Evolutionary conservation across 35 echinoderm and acorn worm species (phyloP).

Genomic region (Chiridota heheva): DNA sequence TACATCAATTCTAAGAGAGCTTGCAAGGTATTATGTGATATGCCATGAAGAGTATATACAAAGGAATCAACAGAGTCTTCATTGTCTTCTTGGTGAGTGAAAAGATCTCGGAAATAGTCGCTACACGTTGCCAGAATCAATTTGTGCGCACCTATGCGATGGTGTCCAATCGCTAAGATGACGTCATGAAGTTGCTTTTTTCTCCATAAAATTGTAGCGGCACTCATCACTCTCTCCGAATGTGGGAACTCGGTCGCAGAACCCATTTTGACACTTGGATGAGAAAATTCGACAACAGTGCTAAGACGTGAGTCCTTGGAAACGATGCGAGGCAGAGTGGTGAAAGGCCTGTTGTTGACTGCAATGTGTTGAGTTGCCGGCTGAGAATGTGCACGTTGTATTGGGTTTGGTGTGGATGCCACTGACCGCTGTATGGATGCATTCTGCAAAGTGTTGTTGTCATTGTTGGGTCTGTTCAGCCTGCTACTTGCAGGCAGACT

Average conservation of each 20-base stretch:
- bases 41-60: conserved; percentile 82
- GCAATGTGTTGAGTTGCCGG: no score
- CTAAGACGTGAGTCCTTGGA: conserved; percentile 47
- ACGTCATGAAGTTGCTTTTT: conserved; percentile 88
- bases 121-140: conserved; percentile 85
- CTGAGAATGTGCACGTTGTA: no score
- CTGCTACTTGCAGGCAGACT: no score
- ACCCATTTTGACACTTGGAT: conserved; percentile 7
- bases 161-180: conserved; percentile 75
- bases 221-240: conserved; percentile 36
- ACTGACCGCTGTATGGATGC: no score
- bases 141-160: conserved; percentile 80
- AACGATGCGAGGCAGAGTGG: conserved; percentile 22
- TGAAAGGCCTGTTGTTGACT: conserved; percentile 1
- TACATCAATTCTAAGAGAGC: conserved; percentile 88
- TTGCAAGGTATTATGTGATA: conserved; percentile 64
- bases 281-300: conserved; percentile 57
- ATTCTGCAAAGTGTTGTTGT: no score
- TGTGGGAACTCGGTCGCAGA: conserved; percentile 2
- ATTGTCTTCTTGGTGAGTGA: conserved; percentile 61
- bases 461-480: no score
- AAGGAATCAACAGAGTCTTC: conserved; percentile 62
- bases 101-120: conserved; percentile 76
- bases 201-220: conserved; percentile 69
- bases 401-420: no score